Conservation (phyloP, 1,140 invertebrate species). For the Halesus radiatus region DNA sequence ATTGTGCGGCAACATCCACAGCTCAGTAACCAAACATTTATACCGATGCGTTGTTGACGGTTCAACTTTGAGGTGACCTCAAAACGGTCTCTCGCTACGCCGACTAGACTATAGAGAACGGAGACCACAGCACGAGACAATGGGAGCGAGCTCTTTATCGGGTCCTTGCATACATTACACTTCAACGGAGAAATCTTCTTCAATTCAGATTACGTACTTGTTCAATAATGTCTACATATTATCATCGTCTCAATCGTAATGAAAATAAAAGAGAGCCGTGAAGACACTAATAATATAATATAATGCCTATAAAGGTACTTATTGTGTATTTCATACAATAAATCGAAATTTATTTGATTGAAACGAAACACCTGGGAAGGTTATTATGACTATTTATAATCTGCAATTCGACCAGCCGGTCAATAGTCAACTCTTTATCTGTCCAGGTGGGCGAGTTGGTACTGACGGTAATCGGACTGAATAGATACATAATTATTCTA, state of each 20-base stretch:
- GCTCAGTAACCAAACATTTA: too few relatives aligned
- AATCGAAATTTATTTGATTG: background rate
- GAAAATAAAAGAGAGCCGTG: background rate
- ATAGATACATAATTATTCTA: too few relatives aligned
- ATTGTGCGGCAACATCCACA: too few relatives aligned
- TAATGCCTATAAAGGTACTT: background rate
- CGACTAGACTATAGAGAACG: constrained; percentile 13
- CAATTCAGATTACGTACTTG: background rate
- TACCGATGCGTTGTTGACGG: constrained; percentile 18
- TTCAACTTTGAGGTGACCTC: constrained; percentile 57
- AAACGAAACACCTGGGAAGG: background rate
- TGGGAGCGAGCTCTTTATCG: background rate
- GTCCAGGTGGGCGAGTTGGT: too few relatives aligned
- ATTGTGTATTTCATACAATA: too few relatives aligned
- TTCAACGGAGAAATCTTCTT: constrained; percentile 2
- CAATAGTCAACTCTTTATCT: too few relatives aligned
- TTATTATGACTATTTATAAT: too few relatives aligned
- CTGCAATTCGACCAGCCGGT: too few relatives aligned
- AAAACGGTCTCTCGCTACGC: constrained; percentile 46
- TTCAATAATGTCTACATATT: background rate
- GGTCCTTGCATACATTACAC: background rate
- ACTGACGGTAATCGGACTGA: too few relatives aligned
- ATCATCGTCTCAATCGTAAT: background rate
- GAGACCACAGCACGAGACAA: constrained; percentile 1
- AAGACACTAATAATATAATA: background rate